Percentiles rank a stretch among this genome's conserved stretches.
These are phyloP conservation scores for Burhinus bistriatus DNA, from an alignment of 2,113 vertebrate species.

Conservation along the genomic window DNA sequence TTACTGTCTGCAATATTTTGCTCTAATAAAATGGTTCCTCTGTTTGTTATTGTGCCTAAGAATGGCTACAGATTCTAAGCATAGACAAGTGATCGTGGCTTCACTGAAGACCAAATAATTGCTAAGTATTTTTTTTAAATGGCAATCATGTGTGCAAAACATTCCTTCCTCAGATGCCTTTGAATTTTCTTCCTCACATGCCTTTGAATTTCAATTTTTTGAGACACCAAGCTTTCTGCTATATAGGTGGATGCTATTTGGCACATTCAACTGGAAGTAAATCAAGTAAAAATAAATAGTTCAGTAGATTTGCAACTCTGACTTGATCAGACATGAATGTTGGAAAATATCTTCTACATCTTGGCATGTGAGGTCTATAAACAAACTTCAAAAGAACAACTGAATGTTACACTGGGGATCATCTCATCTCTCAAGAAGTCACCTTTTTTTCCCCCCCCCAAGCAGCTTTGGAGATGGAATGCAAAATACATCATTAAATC, in stretches of 20 bases:
- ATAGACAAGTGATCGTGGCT: background rate
- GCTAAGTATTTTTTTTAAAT: background rate
- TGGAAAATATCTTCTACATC: slow-evolving; percentile 2
- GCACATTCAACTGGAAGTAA: background rate
- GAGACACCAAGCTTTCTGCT: background rate
- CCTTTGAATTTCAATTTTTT: background rate
- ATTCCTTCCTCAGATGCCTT: background rate
- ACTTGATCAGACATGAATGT: slow-evolving; percentile 5
- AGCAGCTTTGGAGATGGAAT: background rate
- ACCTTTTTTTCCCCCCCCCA: background rate
- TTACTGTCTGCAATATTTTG: background rate
- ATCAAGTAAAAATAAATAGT: slow-evolving; percentile 1
- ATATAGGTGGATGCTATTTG: background rate
- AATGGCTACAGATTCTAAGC: background rate
- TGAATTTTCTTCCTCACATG: background rate
- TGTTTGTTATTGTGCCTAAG: background rate
- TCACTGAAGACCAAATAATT: background rate
- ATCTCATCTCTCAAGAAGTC: background rate
- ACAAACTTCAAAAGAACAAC: background rate
- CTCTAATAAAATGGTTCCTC: background rate
- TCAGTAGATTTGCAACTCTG: background rate
- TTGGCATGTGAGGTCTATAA: background rate
- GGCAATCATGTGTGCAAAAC: background rate
- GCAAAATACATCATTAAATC: background rate
- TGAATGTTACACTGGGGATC: background rate